These are phyloP conservation scores for Thinocorus orbignyianus DNA, from an alignment of 2,113 vertebrate species.

Conservation along the genomic window DNA sequence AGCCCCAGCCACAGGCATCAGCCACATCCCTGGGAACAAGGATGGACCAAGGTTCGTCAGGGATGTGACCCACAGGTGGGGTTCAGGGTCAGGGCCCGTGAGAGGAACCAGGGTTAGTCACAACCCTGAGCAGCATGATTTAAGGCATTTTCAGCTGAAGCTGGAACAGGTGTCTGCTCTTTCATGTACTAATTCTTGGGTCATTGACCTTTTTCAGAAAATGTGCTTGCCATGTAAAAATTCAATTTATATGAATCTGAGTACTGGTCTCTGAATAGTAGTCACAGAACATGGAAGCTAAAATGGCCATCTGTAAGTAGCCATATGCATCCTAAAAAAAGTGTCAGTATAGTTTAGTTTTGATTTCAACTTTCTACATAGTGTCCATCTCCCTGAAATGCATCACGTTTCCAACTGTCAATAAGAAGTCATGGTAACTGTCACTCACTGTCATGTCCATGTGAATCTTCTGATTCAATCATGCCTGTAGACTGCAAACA, in stretches of 20 bases:
- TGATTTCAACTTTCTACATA: neutral
- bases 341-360: neutral
- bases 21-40: neutral
- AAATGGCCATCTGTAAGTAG: neutral
- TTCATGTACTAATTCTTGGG: neutral
- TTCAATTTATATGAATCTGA: neutral
- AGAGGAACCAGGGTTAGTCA: neutral
- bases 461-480: neutral
- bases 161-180: neutral
- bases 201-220: neutral
- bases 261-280: neutral
- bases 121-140: neutral
- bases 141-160: neutral
- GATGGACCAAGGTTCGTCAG: neutral
- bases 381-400: neutral
- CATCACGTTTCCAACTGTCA: neutral
- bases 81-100: rapidly evolving
- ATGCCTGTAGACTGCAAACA: neutral
- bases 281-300: neutral
- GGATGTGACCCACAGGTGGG: rapidly evolving
- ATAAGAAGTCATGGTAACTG: neutral
- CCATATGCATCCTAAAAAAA: neutral
- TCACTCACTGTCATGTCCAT: neutral
- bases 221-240: neutral
- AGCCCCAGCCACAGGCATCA: neutral